phyloP scores from a whole-genome alignment of 1,140 invertebrate species.

The Platyscapa corneri region DNA sequence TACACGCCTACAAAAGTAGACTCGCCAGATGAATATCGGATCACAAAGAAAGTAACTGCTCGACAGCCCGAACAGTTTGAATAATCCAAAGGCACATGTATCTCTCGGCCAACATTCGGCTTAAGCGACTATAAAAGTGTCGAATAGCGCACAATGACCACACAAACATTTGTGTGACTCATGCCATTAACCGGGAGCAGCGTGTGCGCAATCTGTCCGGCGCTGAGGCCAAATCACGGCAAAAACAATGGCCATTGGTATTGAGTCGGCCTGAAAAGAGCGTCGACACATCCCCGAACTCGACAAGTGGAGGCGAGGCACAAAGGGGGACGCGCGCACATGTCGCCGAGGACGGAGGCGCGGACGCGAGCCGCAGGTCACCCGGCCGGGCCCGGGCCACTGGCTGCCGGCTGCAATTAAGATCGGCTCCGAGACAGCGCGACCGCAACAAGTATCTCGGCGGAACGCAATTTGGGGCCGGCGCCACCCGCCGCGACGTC shows the following conservation, averaged over 20 bases:
- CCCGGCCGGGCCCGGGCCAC: too few relatives aligned
- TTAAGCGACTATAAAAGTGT: neutral
- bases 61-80: too few relatives aligned
- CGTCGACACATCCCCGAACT: neutral
- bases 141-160: neutral
- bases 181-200: neutral
- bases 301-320: neutral
- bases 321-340: neutral
- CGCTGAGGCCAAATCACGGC: neutral
- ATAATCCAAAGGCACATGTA: too few relatives aligned
- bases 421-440: neutral
- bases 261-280: too few relatives aligned
- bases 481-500: slow-evolving; percentile 2
- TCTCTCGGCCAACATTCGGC: neutral
- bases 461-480: neutral
- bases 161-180: neutral
- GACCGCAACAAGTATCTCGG: slow-evolving; percentile 25
- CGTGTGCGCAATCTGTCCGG: neutral
- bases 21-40: too few relatives aligned
- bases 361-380: too few relatives aligned
- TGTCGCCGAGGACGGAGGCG: neutral
- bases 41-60: too few relatives aligned
- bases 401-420: neutral
- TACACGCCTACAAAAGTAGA: too few relatives aligned
- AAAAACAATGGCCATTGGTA: neutral